Evolutionary conservation across 1,140 invertebrate genomes (phyloP).

Genomic region (Halyomorpha halys): DNA sequence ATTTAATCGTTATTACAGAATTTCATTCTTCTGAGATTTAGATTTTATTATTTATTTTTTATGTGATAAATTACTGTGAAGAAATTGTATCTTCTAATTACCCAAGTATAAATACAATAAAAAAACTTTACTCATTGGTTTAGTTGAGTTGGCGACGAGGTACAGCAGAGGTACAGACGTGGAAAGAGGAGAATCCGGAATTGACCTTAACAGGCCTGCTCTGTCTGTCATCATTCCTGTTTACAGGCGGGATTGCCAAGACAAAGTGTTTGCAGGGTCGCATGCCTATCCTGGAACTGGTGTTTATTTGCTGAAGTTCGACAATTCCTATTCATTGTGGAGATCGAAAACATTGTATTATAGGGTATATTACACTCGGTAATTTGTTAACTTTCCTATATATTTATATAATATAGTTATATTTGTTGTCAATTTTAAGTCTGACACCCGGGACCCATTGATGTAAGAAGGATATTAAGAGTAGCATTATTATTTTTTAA

Average conservation of each 20-base stretch:
- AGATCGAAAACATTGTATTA: slow-evolving; percentile 98
- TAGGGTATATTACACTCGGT: slow-evolving; percentile 90
- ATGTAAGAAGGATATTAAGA: too few relatives aligned
- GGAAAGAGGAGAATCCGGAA: slow-evolving; percentile 19
- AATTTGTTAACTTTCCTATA: slow-evolving; percentile 27
- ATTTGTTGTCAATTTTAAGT: slow-evolving; percentile 3
- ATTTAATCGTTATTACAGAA: too few relatives aligned
- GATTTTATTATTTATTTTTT: too few relatives aligned
- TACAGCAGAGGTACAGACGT: slow-evolving; percentile 20
- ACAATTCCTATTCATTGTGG: slow-evolving; percentile 99
- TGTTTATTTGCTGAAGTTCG: slow-evolving; percentile 97
- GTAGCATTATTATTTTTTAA: too few relatives aligned
- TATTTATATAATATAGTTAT: too few relatives aligned
- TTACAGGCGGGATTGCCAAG: slow-evolving; percentile 89
- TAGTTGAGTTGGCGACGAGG: slow-evolving; percentile 21
- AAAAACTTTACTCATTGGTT: too few relatives aligned
- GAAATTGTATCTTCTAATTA: too few relatives aligned
- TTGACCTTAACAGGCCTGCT: slow-evolving; percentile 40
- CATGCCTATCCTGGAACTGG: slow-evolving; percentile 95
- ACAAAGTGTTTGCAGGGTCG: slow-evolving; percentile 93
- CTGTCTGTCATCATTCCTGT: slow-evolving; percentile 79
- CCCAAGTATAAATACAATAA: too few relatives aligned
- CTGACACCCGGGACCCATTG: background rate
- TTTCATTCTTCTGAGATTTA: too few relatives aligned
- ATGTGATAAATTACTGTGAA: too few relatives aligned